These are phyloP conservation scores for Syngnathus acus DNA, from an alignment of 2,797 vertebrate genomes.

Conservation along the genomic window DNA sequence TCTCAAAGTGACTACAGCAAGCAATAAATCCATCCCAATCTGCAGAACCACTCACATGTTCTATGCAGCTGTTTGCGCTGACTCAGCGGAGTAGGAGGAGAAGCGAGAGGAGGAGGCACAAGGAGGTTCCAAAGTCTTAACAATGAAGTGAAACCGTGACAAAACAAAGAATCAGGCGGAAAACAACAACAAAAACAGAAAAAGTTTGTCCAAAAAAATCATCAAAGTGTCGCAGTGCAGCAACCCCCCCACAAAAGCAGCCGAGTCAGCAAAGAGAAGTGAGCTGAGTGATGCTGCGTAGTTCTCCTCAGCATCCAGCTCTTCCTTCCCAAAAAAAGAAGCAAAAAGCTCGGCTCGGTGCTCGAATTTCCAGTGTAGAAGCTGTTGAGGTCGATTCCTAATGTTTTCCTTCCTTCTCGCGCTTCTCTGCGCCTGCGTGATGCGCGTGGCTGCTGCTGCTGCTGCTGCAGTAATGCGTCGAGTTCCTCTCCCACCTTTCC, in stretches of 20 bases:
- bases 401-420: not conserved
- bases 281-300: not conserved
- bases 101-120: slow-evolving; percentile 14
- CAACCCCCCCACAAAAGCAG: not conserved
- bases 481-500: slow-evolving; percentile 39
- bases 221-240: slow-evolving; percentile 7
- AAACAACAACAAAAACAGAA: not conserved
- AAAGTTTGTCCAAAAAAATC: not conserved
- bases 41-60: slow-evolving; percentile 73
- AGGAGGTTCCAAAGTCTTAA: slow-evolving; percentile 43
- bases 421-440: slow-evolving; percentile 21
- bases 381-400: not conserved
- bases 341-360: not conserved
- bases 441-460: slow-evolving; percentile 41
- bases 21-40: slow-evolving; percentile 37
- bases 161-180: slow-evolving; percentile 11
- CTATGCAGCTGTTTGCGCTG: slow-evolving; percentile 67
- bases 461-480: slow-evolving; percentile 74
- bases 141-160: slow-evolving; percentile 4
- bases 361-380: not conserved
- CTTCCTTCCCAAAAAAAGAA: not conserved
- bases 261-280: slow-evolving; percentile 2
- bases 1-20: not conserved
- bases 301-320: not conserved
- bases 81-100: slow-evolving; percentile 39